These are phyloP conservation scores for Congeria kusceri DNA, from an alignment of 2,888 invertebrate species.

Conservation along the genomic window DNA sequence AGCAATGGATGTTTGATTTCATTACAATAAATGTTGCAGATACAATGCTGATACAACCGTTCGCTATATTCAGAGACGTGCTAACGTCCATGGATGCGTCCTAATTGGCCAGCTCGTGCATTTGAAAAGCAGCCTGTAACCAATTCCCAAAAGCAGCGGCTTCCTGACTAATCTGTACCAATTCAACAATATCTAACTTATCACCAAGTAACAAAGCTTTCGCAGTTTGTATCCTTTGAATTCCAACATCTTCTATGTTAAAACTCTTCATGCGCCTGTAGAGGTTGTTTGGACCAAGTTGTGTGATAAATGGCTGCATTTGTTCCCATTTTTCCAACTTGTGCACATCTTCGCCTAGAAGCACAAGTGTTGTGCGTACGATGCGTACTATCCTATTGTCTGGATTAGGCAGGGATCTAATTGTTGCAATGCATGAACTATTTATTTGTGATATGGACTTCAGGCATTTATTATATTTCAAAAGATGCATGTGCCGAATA, in stretches of 20 bases:
- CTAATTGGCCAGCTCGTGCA: too few relatives aligned
- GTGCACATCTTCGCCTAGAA: conserved; percentile 7
- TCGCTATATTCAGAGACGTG: too few relatives aligned
- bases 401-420: conserved; percentile 5
- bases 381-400: background rate
- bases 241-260: conserved; percentile 1
- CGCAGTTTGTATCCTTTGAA: conserved; percentile 2
- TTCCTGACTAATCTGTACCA: conserved; percentile 19
- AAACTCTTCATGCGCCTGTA: conserved; percentile 1
- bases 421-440: background rate
- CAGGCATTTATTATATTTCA: background rate
- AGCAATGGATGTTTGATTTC: too few relatives aligned
- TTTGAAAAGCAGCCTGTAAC: conserved; percentile 24
- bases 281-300: conserved; percentile 10
- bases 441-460: conserved; percentile 4
- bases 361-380: conserved; percentile 10
- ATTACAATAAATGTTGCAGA: too few relatives aligned
- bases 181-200: background rate
- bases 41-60: too few relatives aligned
- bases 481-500: background rate
- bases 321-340: conserved; percentile 11
- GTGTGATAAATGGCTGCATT: conserved; percentile 1
- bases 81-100: too few relatives aligned
- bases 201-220: background rate
- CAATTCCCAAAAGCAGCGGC: conserved; percentile 34